A percentile compares a stretch with the other conserved stretches of the same genome.
Conservation (phyloP, 2,797 vertebrate genomes). For the Nannoperca obscura region DNA sequence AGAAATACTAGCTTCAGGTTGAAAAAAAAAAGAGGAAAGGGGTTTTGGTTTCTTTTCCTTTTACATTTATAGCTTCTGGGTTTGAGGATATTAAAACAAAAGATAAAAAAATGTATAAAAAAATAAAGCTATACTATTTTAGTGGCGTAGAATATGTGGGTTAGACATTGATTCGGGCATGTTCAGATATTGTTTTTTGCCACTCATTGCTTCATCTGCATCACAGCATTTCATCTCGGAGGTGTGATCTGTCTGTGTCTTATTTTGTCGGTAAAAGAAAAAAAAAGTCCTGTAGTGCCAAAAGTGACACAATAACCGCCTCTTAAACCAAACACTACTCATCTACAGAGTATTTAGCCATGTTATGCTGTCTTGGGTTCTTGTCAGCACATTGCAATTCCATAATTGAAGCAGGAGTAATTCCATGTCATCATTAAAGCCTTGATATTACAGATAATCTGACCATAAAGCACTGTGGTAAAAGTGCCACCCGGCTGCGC, state of each 20-base stretch:
- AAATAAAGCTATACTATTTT: conserved; percentile 88
- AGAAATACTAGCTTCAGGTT: conserved; percentile 88
- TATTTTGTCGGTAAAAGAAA: conserved; percentile 43
- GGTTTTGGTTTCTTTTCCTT: conserved; percentile 84
- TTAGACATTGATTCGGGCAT: conserved; percentile 83
- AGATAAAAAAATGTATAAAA: conserved; percentile 74
- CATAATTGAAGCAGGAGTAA: conserved; percentile 49
- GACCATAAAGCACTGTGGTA: conserved; percentile 76
- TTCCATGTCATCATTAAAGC: conserved; percentile 68
- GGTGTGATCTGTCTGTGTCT: conserved; percentile 41
- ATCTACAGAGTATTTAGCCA: conserved; percentile 29
- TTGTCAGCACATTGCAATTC: conserved; percentile 31
- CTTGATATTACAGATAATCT: conserved; percentile 74
- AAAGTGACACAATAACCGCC: conserved; percentile 58
- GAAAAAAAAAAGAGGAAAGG: conserved; percentile 81
- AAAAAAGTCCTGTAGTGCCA: conserved; percentile 59
- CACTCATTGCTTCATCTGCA: conserved; percentile 62
- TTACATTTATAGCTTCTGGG: conserved; percentile 87
- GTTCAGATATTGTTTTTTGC: conserved; percentile 78
- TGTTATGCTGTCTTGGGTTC: conserved; percentile 25
- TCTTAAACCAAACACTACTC: conserved; percentile 27
- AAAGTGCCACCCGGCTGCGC: conserved; percentile 69
- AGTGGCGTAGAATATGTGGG: conserved; percentile 87
- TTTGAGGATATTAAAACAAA: conserved; percentile 88
- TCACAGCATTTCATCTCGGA: conserved; percentile 75